phyloP scores from a whole-genome alignment of 2,113 vertebrate genomes.

The Uropsilus gracilis region DNA sequence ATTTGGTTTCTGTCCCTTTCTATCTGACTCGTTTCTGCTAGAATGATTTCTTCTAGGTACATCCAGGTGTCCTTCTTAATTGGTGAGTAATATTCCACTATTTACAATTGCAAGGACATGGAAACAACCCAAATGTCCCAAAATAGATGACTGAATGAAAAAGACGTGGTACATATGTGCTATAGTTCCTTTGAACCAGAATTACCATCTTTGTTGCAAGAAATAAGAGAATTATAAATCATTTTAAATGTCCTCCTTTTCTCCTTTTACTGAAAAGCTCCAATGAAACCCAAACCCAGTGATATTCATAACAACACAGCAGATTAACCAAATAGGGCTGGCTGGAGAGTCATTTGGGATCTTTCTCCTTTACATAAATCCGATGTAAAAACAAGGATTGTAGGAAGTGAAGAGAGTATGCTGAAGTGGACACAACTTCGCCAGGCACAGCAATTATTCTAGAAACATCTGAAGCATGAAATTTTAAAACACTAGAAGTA shows the following conservation, averaged over 20 bases:
- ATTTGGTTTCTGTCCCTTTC: too few species aligned
- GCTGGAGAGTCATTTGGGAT: not conserved
- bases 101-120: too few species aligned
- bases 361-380: not conserved
- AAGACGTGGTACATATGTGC: too few species aligned
- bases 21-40: too few species aligned
- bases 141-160: too few species aligned
- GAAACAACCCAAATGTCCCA: too few species aligned
- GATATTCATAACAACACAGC: slow-evolving; percentile 36
- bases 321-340: slow-evolving; percentile 50
- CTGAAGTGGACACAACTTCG: not conserved
- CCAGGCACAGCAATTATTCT: slow-evolving; percentile 45
- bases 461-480: slow-evolving; percentile 50
- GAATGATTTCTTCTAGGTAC: too few species aligned
- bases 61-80: too few species aligned
- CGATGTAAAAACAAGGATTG: not conserved
- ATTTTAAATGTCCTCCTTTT: not conserved
- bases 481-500: slow-evolving; percentile 5
- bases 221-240: slow-evolving; percentile 42
- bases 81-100: too few species aligned
- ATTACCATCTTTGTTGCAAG: slow-evolving; percentile 37
- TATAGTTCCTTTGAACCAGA: slow-evolving; percentile 7
- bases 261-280: slow-evolving; percentile 32
- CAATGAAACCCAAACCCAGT: slow-evolving; percentile 41
- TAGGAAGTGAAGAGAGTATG: not conserved